Conservation (phyloP, 2,888 invertebrate genomes). For the Tetragnatha montana region DNA sequence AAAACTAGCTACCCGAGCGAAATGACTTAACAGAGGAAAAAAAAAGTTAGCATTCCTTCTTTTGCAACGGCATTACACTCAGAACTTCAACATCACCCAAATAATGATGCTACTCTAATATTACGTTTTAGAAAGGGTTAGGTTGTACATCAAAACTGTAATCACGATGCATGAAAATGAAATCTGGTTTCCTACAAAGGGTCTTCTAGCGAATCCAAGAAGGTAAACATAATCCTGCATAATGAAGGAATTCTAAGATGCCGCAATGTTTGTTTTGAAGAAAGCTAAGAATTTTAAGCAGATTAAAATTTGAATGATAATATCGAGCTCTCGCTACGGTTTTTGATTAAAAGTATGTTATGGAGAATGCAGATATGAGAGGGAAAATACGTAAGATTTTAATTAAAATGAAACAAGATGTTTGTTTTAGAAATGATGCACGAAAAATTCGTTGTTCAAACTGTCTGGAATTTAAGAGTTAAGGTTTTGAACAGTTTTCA, state of each 20-base stretch:
- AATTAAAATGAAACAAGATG: neutral
- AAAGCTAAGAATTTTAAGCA: neutral
- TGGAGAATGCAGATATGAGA: neutral
- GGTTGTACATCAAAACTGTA: neutral
- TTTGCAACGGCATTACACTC: neutral
- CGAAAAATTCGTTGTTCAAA: too few relatives aligned
- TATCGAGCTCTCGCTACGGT: neutral
- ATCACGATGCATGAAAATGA: neutral
- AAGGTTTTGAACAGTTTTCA: too few relatives aligned
- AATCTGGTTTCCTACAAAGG: neutral
- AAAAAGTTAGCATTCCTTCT: neutral
- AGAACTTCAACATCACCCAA: neutral
- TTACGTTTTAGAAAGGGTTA: neutral
- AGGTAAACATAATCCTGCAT: neutral
- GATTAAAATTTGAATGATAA: neutral
- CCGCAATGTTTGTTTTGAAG: neutral
- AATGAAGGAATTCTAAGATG: neutral
- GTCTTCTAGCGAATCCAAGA: neutral
- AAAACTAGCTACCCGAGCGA: neutral
- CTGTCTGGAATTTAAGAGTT: too few relatives aligned
- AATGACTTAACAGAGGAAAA: neutral
- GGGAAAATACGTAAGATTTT: neutral
- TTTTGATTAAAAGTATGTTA: neutral
- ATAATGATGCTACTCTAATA: neutral
- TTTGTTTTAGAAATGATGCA: neutral